A percentile compares a stretch with the other conserved stretches of the same genome.
phyloP scores from a whole-genome alignment of 1,140 invertebrate species.

The Pseudachorutes palmiensis region DNA sequence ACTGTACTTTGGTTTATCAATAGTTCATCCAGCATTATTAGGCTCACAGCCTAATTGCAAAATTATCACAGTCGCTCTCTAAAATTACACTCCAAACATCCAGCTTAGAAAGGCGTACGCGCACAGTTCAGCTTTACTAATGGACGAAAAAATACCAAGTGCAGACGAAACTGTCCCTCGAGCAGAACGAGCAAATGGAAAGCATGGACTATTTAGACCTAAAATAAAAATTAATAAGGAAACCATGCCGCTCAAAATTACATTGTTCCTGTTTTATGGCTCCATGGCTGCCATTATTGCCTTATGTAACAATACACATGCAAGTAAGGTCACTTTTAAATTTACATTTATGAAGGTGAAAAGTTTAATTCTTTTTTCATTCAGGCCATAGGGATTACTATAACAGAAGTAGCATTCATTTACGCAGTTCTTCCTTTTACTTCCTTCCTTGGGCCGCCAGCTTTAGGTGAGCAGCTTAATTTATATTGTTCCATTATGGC shows the following conservation, averaged over 20 bases:
- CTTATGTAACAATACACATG: conserved; percentile 79
- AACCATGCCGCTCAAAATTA: conserved; percentile 56
- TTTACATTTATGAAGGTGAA: not conserved
- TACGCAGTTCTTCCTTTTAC: conserved; percentile 73
- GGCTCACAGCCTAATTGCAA: not conserved
- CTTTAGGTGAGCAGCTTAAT: conserved; percentile 69
- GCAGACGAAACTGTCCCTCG: too few species aligned
- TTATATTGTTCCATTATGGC: too few species aligned
- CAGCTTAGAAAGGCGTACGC: too few species aligned
- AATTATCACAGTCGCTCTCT: not conserved
- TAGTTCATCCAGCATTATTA: too few species aligned
- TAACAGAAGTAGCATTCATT: conserved; percentile 73
- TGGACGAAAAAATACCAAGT: too few species aligned
- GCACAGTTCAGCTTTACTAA: too few species aligned
- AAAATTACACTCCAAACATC: too few species aligned
- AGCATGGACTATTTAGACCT: not conserved
- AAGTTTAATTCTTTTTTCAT: not conserved
- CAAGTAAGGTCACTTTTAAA: conserved; percentile 47
- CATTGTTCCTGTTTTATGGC: conserved; percentile 69
- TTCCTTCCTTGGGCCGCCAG: conserved; percentile 66
- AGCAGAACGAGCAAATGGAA: too few species aligned
- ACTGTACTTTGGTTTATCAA: too few species aligned
- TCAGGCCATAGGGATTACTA: conserved; percentile 60
- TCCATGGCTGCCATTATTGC: conserved; percentile 66
- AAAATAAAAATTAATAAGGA: conserved; percentile 35